Evolutionary conservation across 2,888 invertebrate genomes (phyloP), one percentile per base, ranked within the genome.

Genomic region (Tetheella fluctuosa): DNA sequence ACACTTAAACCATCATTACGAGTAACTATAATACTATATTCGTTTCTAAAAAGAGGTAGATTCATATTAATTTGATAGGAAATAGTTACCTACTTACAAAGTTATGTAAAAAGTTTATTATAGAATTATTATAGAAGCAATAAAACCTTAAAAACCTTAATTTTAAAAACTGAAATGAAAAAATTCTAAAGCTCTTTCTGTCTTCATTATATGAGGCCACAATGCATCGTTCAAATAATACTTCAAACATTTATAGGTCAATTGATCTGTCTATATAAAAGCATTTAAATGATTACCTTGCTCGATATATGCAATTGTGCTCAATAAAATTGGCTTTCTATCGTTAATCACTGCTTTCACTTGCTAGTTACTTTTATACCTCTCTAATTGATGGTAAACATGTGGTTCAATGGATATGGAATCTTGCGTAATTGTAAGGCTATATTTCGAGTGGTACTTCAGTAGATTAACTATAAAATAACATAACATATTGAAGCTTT

Each of bases 261-360:
- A 55, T 55, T 23, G 25, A 55, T 20, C 13, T 13, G 20, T 54
- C 54, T 34, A 20, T 20, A 34, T 10, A 48, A 0, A 48, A 23
- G 34, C 23, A 23, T 34, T 55, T 23, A n/a, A 54, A 54, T 25
- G 12, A 54, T 55, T 34, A 30, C 17, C 8, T 6, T 48, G 48
- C 48, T 54, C 34, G 17, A 57, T 48, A 30, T 57, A 28, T 60
- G 60, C 63, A 59, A 72, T 66, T 54, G 53, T 54, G 62, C 62
- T 70, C 58, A 25, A 62, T 62, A 60, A 75, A 75, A 75, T 75
- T 73, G 70, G 62, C 73, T 73, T 67, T 64, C 68, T 58, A 64
- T 64, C 59, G 54, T 69, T 64, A 65, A 66, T 73, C 73, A 75
- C 73, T 68, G 61, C 73, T 63, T 12, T 25, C 64, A 68, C 70